Base-by-base conservation (phyloP, 2,797 vertebrate species). In the Gymnothorax javanicus region DNA sequence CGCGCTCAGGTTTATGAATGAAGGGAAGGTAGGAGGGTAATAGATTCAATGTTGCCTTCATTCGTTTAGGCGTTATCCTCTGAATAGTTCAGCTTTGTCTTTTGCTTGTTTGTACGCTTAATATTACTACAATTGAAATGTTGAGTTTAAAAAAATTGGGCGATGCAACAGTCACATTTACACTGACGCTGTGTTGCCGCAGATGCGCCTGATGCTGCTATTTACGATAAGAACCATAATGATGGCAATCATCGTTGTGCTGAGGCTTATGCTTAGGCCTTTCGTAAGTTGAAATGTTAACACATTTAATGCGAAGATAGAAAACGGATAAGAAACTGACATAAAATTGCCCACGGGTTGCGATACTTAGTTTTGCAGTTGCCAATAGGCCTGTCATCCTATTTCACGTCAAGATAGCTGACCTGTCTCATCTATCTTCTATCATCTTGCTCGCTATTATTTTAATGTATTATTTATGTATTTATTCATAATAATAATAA, bases 71-170 rank as follows among this genome's bases (percentile, higher is more conserved):
- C 52, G 6, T 56, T 52, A 33, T 54, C 75, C 43, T 79, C 75
- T 52, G 50, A 79, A 79, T 79, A 54, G 7, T 83, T 59, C 83
- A 56, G 82, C 82, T 13, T 84, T 62, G 20, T 3, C 33, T 52
- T 7, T 71, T 85, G 12, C n/a, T 43, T 52, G n/a, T 75, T 79
- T 79, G 86, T 85, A 91, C 86, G 87, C 82, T 83, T 64, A 85
- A 89, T 83, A 84, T 64, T 83, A 75, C 82, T 58, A 83, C 86
- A 83, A 58, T 69, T 69, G 83, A 59, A 56, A 79, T 82, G 83
- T 69, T 23, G 12, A 7, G 54, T 85, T 27, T 43, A 1, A 43
- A 43, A 43, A 43, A 43, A 43, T 43, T 43, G 64, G n/a, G 84
- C 77, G 13, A 79, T 33, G 27, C 83, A 87, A 86, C 60, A 85